A percentile compares a stretch with the other conserved stretches of the same genome.
phyloP scores from a whole-genome alignment of 35 echinoderm and acorn worm genomes.

The Ophioderma brevispina region DNA sequence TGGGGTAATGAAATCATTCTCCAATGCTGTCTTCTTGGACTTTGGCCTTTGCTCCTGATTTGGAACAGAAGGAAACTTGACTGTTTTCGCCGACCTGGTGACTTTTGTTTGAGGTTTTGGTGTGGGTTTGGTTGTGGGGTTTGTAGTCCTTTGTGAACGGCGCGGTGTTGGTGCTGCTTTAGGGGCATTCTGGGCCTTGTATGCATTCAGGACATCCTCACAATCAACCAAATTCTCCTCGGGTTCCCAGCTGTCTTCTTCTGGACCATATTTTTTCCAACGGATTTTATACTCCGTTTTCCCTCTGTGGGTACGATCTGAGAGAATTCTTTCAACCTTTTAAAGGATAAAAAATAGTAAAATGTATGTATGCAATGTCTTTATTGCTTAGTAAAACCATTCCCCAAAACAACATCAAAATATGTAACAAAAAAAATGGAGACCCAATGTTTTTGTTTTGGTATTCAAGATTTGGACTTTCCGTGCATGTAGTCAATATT shows the following conservation, averaged over 20 bases:
- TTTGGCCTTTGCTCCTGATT: background rate
- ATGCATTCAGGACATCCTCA: background rate
- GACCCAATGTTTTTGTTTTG: too few species aligned
- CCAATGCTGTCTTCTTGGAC: background rate
- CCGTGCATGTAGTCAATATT: too few species aligned
- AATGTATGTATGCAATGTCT: background rate
- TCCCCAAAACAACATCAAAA: too few species aligned
- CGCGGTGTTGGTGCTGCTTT: background rate
- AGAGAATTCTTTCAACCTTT: conserved; percentile 24
- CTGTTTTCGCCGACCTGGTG: background rate
- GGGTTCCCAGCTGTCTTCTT: conserved; percentile 30
- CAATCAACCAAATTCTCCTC: background rate
- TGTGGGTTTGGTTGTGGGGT: background rate
- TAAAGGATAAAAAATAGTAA: background rate
- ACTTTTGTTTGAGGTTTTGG: background rate
- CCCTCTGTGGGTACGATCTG: background rate
- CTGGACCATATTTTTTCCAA: conserved; percentile 15
- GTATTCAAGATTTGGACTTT: too few species aligned
- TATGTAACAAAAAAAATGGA: too few species aligned
- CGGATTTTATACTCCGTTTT: conserved; percentile 23
- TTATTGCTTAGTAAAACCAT: too few species aligned
- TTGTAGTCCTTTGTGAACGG: background rate
- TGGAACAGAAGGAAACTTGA: background rate
- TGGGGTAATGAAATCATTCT: background rate
- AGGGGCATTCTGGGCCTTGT: background rate